Conservation (phyloP, 30 jellyfish, hydroid and myxozoan species). For the Hydractinia symbiolongicarpus region DNA sequence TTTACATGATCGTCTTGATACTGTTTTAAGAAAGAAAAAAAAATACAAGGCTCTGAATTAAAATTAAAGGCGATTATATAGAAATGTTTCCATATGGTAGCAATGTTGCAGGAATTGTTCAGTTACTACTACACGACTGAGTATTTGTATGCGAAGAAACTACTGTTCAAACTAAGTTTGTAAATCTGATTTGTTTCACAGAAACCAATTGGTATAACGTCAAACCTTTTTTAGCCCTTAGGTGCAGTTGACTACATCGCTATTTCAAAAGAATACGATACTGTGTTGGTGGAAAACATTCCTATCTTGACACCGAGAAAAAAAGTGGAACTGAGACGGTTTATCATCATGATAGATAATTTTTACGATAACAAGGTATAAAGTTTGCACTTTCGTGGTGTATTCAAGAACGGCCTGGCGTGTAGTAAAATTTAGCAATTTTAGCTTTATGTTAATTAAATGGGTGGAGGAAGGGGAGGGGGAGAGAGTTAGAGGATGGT, state of each 20-base stretch:
- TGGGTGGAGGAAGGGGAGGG: too few species aligned
- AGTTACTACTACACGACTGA: too few species aligned
- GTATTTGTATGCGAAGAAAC: too few species aligned
- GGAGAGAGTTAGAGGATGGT: too few species aligned
- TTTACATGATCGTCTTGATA: too few species aligned
- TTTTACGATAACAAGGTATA: slow-evolving; percentile 78
- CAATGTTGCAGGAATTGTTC: too few species aligned
- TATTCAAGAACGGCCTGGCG: neutral
- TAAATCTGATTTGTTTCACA: neutral
- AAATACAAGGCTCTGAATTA: too few species aligned
- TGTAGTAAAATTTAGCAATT: neutral
- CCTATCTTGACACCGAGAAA: slow-evolving; percentile 68
- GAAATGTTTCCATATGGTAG: too few species aligned
- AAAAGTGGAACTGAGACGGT: slow-evolving; percentile 71
- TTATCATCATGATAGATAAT: slow-evolving; percentile 75
- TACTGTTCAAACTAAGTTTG: too few species aligned
- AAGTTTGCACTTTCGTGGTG: neutral
- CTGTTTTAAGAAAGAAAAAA: too few species aligned
- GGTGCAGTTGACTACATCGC: slow-evolving; percentile 94
- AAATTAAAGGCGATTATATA: too few species aligned
- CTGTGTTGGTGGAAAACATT: slow-evolving; percentile 58
- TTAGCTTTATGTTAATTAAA: too few species aligned
- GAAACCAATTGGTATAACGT: neutral
- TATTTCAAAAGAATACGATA: slow-evolving; percentile 57
- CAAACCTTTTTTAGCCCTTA: slow-evolving; percentile 34